Base-by-base conservation (phyloP, 2,113 vertebrate genomes). In the Zeus faber region DNA sequence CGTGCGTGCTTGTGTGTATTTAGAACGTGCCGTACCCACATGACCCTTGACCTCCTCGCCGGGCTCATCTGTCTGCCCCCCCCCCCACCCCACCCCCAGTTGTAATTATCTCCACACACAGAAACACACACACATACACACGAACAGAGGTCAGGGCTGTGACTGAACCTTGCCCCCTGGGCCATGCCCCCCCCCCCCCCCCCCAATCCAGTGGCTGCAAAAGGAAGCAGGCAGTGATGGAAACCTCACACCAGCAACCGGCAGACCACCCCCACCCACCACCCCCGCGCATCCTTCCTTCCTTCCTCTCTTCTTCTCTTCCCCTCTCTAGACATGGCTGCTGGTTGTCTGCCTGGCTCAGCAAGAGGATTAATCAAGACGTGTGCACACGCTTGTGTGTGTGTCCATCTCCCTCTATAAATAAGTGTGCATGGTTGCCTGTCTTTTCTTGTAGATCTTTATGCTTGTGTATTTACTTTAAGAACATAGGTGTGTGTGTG, bases 21-120 rank as follows among this genome's bases (percentile, higher is more conserved):
- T 14, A 14, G 17, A 10, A n/a, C 17, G 44, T 48, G 44, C 72
- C 49, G 65, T 66, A 69, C 68, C 60, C 29, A 55, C 51, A 57
- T 72, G 67, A 75, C 74, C 82, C 68, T 48, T 29, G 39, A 50
- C 29, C 57, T 64, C 59, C 62, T 67, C 65, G 17, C 47, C 37
- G 48, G 59, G 39, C 71, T 85, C 77, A 80, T 84, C 72, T 72
- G 83, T 80, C 81, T 76, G 67, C 74, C 65, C 57, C n/a, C n/a
- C n/a, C n/a, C n/a, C n/a, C n/a, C n/a, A n/a, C n/a, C n/a, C n/a
- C n/a, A n/a, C n/a, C n/a, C n/a, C n/a, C n/a, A 66, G 65, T 83
- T 82, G n/a, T 86, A 81, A 82, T 85, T 83, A 79, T 84, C 75
- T 74, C 17, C 46, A 49, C 57, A 56, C 50, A 39, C 18, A 46